Base-by-base conservation (phyloP, 2,113 vertebrate genomes). In the Morone saxatilis region DNA sequence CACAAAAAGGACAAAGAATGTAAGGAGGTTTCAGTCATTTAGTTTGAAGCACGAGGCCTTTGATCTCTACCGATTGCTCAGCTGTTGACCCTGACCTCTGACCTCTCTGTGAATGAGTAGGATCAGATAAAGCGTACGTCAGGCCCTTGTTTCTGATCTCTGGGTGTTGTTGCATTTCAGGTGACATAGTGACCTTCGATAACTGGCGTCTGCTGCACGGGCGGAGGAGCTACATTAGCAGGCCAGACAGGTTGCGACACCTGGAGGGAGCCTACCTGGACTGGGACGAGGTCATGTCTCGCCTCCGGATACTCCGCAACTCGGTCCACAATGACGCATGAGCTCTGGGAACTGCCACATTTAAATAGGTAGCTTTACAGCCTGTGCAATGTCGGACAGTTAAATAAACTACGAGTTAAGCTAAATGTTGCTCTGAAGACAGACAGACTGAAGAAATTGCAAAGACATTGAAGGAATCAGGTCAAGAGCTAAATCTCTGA, bases 241-340 rank as follows among this genome's bases (percentile, higher is more conserved):
- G 41, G 0, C 62, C 68, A 0, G 86, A 81, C 53, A 73, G 77
- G 11, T 9, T 90, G 0, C 95, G 97, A 5, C 97, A 96, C 81
- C 95, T 99, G 8, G 97, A 99, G 87, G 98, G 97, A 0, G 97
- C 96, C n/a, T 99, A 99, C 31, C 95, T 97, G 25, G 97, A 99
- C 89, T 99, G 98, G 98, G 98, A 99, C 3, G 97, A 97, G 43
- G 96, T 97, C 47, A 96, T 98, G 97, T 99, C 97, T 1, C 96
- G 97, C 76, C 96, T 99, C 43, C 93, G 95, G 60, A 89, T 96
- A 43, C 95, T 99, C 65, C 95, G 90, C 69, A 93, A 72, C 66
- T 91, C 48, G 0, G 57, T 98, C 9, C 76, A 93, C 2, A 69
- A 84, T 0, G 86, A 84, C 17, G 31, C 3, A 2, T 91, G 91